These are phyloP conservation scores for Acronicta alni DNA, from an alignment of 2,888 invertebrate species.

Conservation along the genomic window DNA sequence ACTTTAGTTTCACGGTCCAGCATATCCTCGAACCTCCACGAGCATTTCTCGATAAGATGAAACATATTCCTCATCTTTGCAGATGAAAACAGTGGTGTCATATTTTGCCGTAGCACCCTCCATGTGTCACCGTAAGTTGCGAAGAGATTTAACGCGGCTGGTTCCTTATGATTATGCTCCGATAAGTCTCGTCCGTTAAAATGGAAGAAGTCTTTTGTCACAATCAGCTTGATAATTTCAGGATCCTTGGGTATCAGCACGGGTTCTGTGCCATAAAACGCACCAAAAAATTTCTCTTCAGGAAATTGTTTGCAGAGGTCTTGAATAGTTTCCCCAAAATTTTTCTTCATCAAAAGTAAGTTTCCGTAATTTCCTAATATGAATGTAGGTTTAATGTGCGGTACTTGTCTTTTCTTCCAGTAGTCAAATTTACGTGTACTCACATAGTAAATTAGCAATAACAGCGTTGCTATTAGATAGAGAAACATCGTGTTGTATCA, in stretches of 20 bases:
- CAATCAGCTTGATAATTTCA: conserved; percentile 63
- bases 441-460: conserved; percentile 33
- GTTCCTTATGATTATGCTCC: conserved; percentile 52
- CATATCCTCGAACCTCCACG: conserved; percentile 33
- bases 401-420: conserved; percentile 61
- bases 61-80: conserved; percentile 59
- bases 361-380: conserved; percentile 65
- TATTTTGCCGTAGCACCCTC: conserved; percentile 54
- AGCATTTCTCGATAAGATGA: conserved; percentile 51
- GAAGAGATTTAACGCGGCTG: conserved; percentile 40
- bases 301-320: conserved; percentile 63
- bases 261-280: conserved; percentile 65
- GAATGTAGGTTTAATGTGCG: conserved; percentile 50
- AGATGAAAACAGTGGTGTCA: conserved; percentile 56
- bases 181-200: conserved; percentile 62
- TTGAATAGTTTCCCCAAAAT: conserved; percentile 35
- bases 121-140: conserved; percentile 46
- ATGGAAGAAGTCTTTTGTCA: conserved; percentile 66
- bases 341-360: conserved; percentile 52
- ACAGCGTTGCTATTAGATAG: conserved; percentile 14
- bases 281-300: conserved; percentile 65
- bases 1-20: conserved; percentile 32
- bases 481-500: conserved; percentile 36
- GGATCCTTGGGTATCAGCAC: conserved; percentile 65
- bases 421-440: conserved; percentile 56